Conservation (phyloP, 2,797 vertebrate genomes). For the Muscicapa striata region DNA sequence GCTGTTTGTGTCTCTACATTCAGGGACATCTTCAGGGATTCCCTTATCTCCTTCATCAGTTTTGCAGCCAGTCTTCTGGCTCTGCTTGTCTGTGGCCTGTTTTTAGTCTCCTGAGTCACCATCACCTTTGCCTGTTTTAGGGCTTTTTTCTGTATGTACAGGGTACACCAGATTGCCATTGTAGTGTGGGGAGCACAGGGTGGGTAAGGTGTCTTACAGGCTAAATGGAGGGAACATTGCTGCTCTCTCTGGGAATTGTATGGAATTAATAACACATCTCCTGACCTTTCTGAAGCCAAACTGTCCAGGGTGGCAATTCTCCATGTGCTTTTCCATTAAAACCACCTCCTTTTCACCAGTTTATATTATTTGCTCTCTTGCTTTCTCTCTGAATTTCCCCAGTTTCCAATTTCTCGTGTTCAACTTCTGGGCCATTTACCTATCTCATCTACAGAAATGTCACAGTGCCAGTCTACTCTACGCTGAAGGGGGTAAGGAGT, state of each 20-base stretch:
- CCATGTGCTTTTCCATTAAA: not conserved
- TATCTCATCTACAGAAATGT: constrained; percentile 90
- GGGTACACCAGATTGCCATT: not conserved
- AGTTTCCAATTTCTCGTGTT: constrained; percentile 82
- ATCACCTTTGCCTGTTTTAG: not conserved
- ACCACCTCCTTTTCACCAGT: not conserved
- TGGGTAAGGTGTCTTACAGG: not conserved
- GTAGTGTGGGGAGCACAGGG: not conserved
- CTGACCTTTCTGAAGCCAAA: not conserved
- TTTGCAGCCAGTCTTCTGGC: not conserved
- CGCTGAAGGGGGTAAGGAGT: constrained; percentile 91
- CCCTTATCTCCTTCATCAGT: not conserved
- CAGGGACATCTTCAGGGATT: not conserved
- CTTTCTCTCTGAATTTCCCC: constrained; percentile 17
- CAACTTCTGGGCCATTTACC: constrained; percentile 83
- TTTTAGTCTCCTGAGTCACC: not conserved
- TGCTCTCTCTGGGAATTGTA: not conserved
- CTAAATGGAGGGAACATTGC: not conserved
- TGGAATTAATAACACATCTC: not conserved
- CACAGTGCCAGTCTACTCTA: constrained; percentile 90
- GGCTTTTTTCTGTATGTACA: not conserved
- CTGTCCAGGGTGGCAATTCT: not conserved
- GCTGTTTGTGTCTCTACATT: not conserved
- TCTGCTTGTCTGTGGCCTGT: not conserved
- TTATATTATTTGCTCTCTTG: not conserved